These are phyloP conservation scores for Dicerorhinus sumatrensis DNA, from an alignment of 2,113 vertebrate genomes.

Conservation along the genomic window DNA sequence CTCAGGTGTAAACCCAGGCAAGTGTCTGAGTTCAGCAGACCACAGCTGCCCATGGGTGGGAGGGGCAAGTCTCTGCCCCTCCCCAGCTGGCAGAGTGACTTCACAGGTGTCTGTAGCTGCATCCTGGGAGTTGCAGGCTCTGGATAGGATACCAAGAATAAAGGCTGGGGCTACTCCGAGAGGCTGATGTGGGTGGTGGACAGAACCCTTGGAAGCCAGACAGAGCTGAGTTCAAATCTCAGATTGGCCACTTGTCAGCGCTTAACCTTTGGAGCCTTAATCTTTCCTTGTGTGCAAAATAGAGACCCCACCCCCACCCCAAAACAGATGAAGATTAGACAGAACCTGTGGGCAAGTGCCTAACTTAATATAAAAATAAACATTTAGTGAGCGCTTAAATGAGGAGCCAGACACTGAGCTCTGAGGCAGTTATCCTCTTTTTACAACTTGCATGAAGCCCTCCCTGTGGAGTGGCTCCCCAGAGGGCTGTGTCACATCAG, in stretches of 20 bases:
- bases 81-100: background rate
- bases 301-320: background rate
- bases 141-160: background rate
- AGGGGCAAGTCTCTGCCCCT: background rate
- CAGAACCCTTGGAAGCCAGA: background rate
- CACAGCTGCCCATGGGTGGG: background rate
- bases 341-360: background rate
- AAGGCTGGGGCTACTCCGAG: background rate
- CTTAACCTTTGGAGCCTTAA: slow-evolving; percentile 46
- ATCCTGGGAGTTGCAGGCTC: background rate
- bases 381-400: background rate
- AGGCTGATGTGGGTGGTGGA: background rate
- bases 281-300: slow-evolving; percentile 38
- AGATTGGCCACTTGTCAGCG: slow-evolving; percentile 12
- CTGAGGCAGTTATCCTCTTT: background rate
- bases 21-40: background rate
- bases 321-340: slow-evolving; percentile 11
- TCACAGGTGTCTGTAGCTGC: background rate
- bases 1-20: background rate
- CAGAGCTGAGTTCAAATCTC: background rate
- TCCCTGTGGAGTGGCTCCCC: background rate
- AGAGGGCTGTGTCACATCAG: background rate
- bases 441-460: background rate
- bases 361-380: background rate
- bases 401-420: background rate